Base-by-base conservation (phyloP, 2,113 vertebrate species). In the Alligator sinensis region DNA sequence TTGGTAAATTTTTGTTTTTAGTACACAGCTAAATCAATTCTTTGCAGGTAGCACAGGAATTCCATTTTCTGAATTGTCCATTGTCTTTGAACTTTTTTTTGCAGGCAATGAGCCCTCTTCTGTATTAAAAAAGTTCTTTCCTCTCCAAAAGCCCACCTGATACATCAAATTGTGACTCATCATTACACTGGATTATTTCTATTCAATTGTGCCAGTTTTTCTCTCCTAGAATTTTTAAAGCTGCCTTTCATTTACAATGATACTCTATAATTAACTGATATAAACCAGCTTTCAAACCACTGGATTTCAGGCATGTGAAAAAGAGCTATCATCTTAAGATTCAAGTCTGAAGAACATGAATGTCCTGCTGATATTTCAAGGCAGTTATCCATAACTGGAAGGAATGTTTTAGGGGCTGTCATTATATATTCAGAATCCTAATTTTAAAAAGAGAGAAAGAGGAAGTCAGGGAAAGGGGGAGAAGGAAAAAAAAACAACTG, bases 291-390 rank as follows among this genome's bases (percentile, higher is more conserved):
- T 84, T 89, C 77, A 62, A 92, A 87, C 5, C 11, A 34, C 54
- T 57, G 12, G 27, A 79, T 93, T 91, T 91, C 15, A 76, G 87
- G 58, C 63, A 94, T 78, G 91, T 96, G 80, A 96, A 96, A 97
- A 91, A 93, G 59, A 93, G 72, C 80, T 88, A 61, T 63, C 4
- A 83, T 82, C 77, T 17, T 70, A 80, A 94, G 11, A 86, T 74
- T 57, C 91, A 96, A 54, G 88, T 55, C 25, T 22, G 1, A 72
- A 64, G 84, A 89, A 89, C 60, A 86, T 75, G 55, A 91, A 88
- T 28, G 5, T 16, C 92, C 54, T 27, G 5, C 80, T 84, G 87
- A 76, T 88, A 82, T 77, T 88, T 24, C 4, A 24, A 95, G 86
- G 62, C 86, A 93, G 92, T 70, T 85, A 25, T 64, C 79, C 68